These are phyloP conservation scores for Polypterus senegalus DNA, from an alignment of 2,113 vertebrate genomes.

Conservation along the genomic window DNA sequence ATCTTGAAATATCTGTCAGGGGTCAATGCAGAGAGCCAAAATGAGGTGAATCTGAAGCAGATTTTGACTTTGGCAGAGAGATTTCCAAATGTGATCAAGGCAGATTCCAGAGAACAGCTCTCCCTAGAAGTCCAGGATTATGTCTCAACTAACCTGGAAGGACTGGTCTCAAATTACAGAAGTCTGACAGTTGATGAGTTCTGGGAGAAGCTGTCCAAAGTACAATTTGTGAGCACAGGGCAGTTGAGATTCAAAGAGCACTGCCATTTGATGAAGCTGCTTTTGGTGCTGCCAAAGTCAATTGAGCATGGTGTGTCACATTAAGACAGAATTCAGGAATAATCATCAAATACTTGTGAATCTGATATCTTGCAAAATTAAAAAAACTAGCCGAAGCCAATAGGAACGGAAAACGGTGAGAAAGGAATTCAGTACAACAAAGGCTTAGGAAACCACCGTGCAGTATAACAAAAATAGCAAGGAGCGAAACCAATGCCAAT, in stretches of 20 bases:
- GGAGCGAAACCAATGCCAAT: no score
- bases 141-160: neutral
- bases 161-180: neutral
- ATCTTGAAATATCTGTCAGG: no score
- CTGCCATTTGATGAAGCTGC: neutral
- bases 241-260: no score
- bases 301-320: neutral
- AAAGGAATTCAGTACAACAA: no score
- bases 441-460: no score
- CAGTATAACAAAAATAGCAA: no score
- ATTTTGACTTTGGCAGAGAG: neutral
- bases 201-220: neutral
- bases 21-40: no score
- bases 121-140: neutral
- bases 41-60: no score
- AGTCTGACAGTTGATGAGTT: neutral
- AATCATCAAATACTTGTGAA: neutral
- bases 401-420: no score
- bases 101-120: neutral
- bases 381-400: no score
- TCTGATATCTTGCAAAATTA: neutral
- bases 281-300: neutral
- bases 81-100: neutral
- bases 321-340: neutral
- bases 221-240: neutral